Evolutionary conservation across 2,888 invertebrate species (phyloP).

Genomic region (Cataglyphis albicans): DNA sequence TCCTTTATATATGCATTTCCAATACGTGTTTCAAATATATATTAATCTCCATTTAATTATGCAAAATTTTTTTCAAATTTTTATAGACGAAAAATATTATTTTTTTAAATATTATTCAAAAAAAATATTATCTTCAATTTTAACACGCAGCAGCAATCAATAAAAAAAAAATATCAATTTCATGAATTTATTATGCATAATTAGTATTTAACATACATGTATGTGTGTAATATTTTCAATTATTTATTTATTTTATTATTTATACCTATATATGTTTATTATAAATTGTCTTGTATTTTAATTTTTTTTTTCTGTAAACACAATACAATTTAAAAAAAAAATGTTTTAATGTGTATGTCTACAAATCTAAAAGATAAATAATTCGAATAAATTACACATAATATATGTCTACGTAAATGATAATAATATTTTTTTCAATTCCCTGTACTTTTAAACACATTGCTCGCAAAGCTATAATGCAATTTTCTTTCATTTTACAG

Average conservation of each 20-base stretch:
- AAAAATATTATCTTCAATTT: neutral
- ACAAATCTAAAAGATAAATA: slow-evolving; percentile 14
- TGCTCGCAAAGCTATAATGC: slow-evolving; percentile 35
- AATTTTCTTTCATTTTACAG: slow-evolving; percentile 48
- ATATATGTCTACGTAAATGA: neutral
- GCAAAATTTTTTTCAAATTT: neutral
- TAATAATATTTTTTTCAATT: neutral
- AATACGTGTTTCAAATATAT: neutral
- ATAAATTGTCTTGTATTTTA: neutral
- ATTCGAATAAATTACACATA: neutral
- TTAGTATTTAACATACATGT: neutral
- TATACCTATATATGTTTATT: no score
- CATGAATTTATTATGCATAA: neutral
- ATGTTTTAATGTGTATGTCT: neutral
- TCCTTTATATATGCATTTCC: neutral
- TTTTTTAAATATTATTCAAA: neutral
- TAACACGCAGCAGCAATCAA: neutral
- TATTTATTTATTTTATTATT: no score
- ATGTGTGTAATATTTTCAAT: no score
- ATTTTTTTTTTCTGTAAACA: neutral
- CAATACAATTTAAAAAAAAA: neutral
- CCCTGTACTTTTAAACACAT: neutral
- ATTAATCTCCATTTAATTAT: neutral
- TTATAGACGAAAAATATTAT: neutral
- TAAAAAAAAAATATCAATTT: neutral